A percentile compares a stretch with the other conserved stretches of the same genome.
phyloP scores from a whole-genome alignment of 2,888 invertebrate genomes.

The Brachyopa scutellaris region DNA sequence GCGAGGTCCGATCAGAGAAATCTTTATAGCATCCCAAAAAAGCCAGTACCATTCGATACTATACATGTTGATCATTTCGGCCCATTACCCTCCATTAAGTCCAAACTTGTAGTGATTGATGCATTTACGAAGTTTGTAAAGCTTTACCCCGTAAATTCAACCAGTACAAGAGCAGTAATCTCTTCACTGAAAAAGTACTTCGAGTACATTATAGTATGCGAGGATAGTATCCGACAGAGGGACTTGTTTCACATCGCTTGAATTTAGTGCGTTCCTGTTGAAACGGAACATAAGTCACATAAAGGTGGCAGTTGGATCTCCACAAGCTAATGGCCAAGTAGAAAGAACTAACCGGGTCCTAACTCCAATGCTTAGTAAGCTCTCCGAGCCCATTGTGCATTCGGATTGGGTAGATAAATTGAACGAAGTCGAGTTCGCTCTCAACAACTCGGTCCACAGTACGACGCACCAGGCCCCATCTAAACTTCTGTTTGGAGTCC shows the following conservation, averaged over 20 bases:
- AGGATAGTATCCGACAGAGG: conserved; percentile 37
- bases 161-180: conserved; percentile 13
- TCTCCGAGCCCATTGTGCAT: conserved; percentile 33
- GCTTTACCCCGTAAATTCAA: conserved; percentile 25
- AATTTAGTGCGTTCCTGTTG: conserved; percentile 10
- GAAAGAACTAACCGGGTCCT: conserved; percentile 7
- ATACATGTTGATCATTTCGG: too few species aligned
- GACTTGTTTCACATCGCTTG: conserved; percentile 12
- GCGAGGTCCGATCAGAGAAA: neutral
- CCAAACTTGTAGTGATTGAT: conserved; percentile 29
- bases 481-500: neutral
- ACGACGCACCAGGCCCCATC: conserved; percentile 44
- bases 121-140: too few species aligned
- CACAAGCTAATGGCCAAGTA: conserved; percentile 37
- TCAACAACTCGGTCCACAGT: conserved; percentile 22
- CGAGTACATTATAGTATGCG: conserved; percentile 47
- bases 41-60: too few species aligned
- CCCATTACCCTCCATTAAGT: too few species aligned
- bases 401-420: conserved; percentile 11
- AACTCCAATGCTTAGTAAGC: conserved; percentile 29
- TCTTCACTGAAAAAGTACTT: conserved; percentile 44
- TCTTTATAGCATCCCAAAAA: conserved; percentile 24
- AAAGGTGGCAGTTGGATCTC: conserved; percentile 7
- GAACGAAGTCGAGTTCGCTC: conserved; percentile 13
- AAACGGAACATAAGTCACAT: conserved; percentile 2